phyloP scores from a whole-genome alignment of 2,888 invertebrate species.

The Yponomeuta sedellus region DNA sequence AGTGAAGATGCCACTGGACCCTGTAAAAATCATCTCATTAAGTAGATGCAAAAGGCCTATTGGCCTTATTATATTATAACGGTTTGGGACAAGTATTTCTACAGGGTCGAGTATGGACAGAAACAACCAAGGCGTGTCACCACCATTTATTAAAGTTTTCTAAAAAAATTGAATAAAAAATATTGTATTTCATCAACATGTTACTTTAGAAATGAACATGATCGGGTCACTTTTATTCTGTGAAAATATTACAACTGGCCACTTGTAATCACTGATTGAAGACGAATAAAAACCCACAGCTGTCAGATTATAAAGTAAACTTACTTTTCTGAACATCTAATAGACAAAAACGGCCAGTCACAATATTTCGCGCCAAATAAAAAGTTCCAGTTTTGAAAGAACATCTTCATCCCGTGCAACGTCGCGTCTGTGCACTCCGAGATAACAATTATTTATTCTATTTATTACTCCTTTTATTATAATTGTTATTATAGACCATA shows the following conservation, averaged over 20 bases:
- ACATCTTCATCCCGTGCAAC: constrained; percentile 1
- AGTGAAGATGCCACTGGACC: too few relatives aligned
- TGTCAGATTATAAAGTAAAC: neutral
- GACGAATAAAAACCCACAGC: neutral
- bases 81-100: neutral
- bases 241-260: neutral
- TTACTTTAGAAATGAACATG: constrained; percentile 69
- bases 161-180: constrained; percentile 77
- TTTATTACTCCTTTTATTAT: neutral
- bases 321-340: neutral
- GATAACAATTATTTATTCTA: constrained; percentile 6
- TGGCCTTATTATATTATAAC: too few relatives aligned
- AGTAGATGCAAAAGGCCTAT: too few relatives aligned
- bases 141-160: constrained; percentile 74
- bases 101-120: constrained; percentile 24
- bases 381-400: neutral
- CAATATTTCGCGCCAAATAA: neutral
- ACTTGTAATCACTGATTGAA: neutral
- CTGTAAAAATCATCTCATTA: too few relatives aligned
- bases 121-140: constrained; percentile 55
- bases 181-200: constrained; percentile 74
- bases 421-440: neutral
- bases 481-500: neutral
- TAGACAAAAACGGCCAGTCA: neutral
- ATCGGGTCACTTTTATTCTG: constrained; percentile 25